These are phyloP conservation scores for Sander vitreus DNA, from an alignment of 2,113 vertebrate species.

Conservation along the genomic window DNA sequence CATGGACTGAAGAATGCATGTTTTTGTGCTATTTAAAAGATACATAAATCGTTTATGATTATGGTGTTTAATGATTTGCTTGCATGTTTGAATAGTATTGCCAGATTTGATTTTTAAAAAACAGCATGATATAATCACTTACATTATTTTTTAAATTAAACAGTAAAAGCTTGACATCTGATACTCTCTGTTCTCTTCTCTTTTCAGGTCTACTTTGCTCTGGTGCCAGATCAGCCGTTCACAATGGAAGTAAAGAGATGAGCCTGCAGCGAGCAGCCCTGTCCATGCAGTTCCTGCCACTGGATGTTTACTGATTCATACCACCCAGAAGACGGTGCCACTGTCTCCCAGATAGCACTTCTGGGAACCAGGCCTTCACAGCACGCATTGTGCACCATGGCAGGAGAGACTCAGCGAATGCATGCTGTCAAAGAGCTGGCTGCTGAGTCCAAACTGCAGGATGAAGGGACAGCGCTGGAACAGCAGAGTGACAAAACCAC, in stretches of 20 bases:
- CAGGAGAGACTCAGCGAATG: constrained; percentile 91
- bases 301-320: constrained; percentile 72
- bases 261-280: constrained; percentile 71
- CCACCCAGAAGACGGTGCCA: constrained; percentile 80
- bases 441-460: constrained; percentile 83
- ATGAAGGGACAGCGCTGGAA: constrained; percentile 85
- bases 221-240: constrained; percentile 65
- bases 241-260: constrained; percentile 80
- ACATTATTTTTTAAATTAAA: neutral
- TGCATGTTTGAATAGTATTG: neutral
- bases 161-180: constrained; percentile 31
- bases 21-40: neutral
- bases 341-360: constrained; percentile 78
- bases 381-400: constrained; percentile 87
- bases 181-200: constrained; percentile 50
- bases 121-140: neutral
- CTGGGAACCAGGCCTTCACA: constrained; percentile 83
- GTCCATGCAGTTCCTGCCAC: constrained; percentile 75
- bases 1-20: neutral
- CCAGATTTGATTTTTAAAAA: neutral
- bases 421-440: constrained; percentile 85
- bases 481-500: constrained; percentile 83
- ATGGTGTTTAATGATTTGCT: neutral
- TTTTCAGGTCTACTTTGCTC: constrained; percentile 70
- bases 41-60: neutral